Evolutionary conservation across 2,113 vertebrate genomes (phyloP).

Genomic region (Burhinus bistriatus): DNA sequence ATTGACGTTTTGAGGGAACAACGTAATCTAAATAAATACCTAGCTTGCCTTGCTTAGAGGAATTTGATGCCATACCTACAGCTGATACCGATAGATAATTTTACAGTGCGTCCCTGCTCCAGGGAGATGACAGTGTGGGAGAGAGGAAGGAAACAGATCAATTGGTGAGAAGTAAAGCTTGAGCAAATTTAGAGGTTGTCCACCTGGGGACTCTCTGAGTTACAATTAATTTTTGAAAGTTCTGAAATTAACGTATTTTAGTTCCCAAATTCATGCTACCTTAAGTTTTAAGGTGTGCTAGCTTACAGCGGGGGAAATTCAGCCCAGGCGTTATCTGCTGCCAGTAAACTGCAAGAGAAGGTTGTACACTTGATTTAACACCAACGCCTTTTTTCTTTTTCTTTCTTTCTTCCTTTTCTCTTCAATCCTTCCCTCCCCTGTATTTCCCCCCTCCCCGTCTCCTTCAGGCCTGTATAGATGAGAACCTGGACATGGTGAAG

Average conservation of each 20-base stretch:
- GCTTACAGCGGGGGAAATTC: neutral
- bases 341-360: neutral
- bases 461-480: constrained; percentile 91
- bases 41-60: neutral
- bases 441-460: neutral
- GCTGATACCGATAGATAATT: neutral
- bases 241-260: neutral
- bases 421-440: neutral
- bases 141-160: neutral
- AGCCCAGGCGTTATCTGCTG: neutral
- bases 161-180: neutral
- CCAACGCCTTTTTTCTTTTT: neutral
- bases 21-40: neutral
- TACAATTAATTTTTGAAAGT: neutral
- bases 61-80: neutral
- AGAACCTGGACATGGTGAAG: constrained; percentile 90
- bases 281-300: neutral
- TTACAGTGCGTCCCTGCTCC: rapidly evolving
- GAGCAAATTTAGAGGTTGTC: neutral
- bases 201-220: neutral
- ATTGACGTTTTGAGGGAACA: neutral
- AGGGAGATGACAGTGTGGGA: neutral
- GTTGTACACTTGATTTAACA: neutral
- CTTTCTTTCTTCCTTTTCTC: neutral
- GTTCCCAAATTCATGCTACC: neutral